Evolutionary conservation across 1,140 invertebrate species (phyloP).

Genomic region (Bicyclus anynana): DNA sequence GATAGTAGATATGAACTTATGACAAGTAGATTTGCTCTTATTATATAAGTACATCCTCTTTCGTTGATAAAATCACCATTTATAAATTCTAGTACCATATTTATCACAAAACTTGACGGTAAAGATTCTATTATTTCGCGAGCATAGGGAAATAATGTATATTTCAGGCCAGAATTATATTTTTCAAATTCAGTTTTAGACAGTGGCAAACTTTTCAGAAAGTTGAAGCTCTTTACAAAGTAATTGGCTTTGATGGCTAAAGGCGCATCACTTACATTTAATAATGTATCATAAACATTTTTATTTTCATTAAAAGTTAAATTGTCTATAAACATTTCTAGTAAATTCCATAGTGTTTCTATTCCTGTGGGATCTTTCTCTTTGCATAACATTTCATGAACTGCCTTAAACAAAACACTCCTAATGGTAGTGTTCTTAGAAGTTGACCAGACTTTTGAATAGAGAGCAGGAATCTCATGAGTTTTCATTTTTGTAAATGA

Average conservation of each 20-base stretch:
- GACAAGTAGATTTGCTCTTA: constrained; percentile 17
- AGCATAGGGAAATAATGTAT: constrained; percentile 26
- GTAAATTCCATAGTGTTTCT: constrained; percentile 33
- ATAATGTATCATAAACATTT: constrained; percentile 39
- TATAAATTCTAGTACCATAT: constrained; percentile 37
- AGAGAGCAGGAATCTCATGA: constrained; percentile 33
- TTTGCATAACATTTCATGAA: constrained; percentile 40
- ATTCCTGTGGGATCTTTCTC: constrained; percentile 38
- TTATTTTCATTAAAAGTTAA: constrained; percentile 45
- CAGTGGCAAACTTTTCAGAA: constrained; percentile 34
- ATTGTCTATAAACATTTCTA: constrained; percentile 46
- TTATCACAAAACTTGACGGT: constrained; percentile 32
- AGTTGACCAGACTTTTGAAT: constrained; percentile 39
- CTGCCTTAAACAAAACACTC: constrained; percentile 45
- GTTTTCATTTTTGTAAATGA: constrained; percentile 41
- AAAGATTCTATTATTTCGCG: constrained; percentile 36
- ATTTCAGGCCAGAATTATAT: constrained; percentile 13
- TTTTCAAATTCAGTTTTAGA: constrained; percentile 23
- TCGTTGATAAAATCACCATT: constrained; percentile 25
- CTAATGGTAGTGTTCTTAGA: constrained; percentile 48
- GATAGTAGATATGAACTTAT: constrained; percentile 36
- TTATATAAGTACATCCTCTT: background rate
- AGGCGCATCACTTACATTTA: constrained; percentile 34
- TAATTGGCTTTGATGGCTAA: constrained; percentile 30
- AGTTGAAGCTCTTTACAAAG: constrained; percentile 41